Evolutionary conservation across 2,797 vertebrate species (phyloP).

Genomic region (Pipistrellus nathusii): DNA sequence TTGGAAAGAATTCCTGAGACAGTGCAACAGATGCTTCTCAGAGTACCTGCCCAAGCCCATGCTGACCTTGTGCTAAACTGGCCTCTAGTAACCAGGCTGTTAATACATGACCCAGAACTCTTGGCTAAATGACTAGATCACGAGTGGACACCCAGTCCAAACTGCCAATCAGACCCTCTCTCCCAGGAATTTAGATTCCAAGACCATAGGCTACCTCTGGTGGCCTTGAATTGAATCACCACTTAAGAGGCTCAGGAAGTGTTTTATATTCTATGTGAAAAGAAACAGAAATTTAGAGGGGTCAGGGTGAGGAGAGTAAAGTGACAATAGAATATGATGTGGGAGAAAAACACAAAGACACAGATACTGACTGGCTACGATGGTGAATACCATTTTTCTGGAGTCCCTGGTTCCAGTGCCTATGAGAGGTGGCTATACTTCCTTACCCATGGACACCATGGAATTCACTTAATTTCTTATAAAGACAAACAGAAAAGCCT

Average conservation of each 20-base stretch:
- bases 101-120: not conserved
- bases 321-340: not conserved
- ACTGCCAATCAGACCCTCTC: not conserved
- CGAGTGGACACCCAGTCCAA: not conserved
- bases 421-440: not conserved
- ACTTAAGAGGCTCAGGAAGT: not conserved
- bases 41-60: not conserved
- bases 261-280: not conserved
- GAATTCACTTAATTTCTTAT: slow-evolving; percentile 53
- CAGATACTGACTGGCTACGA: not conserved
- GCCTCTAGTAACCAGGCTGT: not conserved
- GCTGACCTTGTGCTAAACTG: slow-evolving; percentile 9
- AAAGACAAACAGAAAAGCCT: slow-evolving; percentile 61
- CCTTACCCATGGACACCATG: not conserved
- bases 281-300: not conserved
- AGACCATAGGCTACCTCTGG: not conserved
- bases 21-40: not conserved
- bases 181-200: slow-evolving; percentile 14
- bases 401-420: not conserved
- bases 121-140: not conserved
- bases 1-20: slow-evolving; percentile 56
- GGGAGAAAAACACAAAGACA: not conserved
- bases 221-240: not conserved
- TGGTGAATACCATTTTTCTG: not conserved
- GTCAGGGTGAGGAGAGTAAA: not conserved